A percentile compares a stretch with the other conserved stretches of the same genome.
These are phyloP conservation scores for Oophaga pumilio DNA, from an alignment of 2,113 vertebrate genomes.

Conservation along the genomic window DNA sequence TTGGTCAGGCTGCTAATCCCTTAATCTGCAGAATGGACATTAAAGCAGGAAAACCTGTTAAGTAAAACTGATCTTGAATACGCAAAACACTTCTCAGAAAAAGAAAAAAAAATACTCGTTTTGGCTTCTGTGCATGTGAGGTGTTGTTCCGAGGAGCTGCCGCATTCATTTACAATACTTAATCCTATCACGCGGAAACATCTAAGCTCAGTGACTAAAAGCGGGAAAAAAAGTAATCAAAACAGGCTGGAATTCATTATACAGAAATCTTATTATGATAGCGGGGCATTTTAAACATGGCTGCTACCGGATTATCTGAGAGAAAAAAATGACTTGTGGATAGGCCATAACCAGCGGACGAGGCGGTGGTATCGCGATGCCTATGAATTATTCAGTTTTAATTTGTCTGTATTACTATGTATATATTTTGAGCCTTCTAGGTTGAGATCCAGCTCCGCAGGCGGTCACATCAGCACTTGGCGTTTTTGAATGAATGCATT, in stretches of 20 bases:
- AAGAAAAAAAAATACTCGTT: background rate
- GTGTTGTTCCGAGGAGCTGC: background rate
- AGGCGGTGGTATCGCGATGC: background rate
- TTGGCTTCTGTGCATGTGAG: background rate
- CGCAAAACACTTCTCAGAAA: slow-evolving; percentile 3
- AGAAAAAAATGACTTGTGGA: background rate
- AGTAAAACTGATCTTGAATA: slow-evolving; percentile 15
- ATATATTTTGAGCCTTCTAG: background rate
- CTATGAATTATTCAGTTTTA: background rate
- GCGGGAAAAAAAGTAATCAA: slow-evolving; percentile 39
- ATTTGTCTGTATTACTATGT: background rate
- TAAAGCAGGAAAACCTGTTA: slow-evolving; percentile 27
- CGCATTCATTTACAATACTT: slow-evolving; percentile 45
- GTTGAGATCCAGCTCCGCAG: background rate
- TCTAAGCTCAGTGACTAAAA: slow-evolving; percentile 46
- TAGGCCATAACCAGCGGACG: background rate
- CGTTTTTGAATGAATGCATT: background rate
- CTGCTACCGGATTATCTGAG: slow-evolving; percentile 13
- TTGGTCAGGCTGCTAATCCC: slow-evolving; percentile 36
- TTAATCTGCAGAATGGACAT: slow-evolving; percentile 35
- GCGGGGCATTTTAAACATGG: slow-evolving; percentile 35
- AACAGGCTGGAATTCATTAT: slow-evolving; percentile 46
- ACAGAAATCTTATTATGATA: slow-evolving; percentile 36
- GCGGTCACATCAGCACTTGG: background rate
- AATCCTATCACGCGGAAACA: slow-evolving; percentile 36